Conservation (phyloP, 2,797 vertebrate species). For the Lacerta bilineata region DNA sequence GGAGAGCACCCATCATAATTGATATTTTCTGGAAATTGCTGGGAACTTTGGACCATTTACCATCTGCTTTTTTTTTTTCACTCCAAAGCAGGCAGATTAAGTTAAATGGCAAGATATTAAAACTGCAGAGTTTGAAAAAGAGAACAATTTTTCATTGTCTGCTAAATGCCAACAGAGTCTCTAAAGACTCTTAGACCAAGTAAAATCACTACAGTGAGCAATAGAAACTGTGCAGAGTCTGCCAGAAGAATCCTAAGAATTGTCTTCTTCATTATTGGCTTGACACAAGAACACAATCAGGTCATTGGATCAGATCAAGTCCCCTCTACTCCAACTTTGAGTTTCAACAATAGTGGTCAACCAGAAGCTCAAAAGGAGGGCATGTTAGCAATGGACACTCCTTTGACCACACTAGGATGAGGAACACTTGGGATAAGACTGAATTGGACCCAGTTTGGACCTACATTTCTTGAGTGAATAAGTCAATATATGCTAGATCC, state of each 20-base stretch:
- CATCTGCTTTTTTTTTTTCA: not conserved
- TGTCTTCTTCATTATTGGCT: not conserved
- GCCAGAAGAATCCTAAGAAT: not conserved
- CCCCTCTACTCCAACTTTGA: not conserved
- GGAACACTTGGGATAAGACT: not conserved
- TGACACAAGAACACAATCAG: not conserved
- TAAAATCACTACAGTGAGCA: not conserved
- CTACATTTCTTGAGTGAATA: not conserved
- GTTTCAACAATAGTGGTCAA: not conserved
- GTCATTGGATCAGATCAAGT: not conserved
- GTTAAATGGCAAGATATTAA: constrained; percentile 39
- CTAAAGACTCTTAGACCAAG: constrained; percentile 24
- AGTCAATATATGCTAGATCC: not conserved
- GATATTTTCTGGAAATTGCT: constrained; percentile 31
- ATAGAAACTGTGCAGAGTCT: not conserved
- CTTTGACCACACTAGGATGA: not conserved
- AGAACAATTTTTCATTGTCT: constrained; percentile 45
- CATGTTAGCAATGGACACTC: not conserved
- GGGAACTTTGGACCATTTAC: constrained; percentile 26
- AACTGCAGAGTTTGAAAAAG: constrained; percentile 33
- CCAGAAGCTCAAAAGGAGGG: no score
- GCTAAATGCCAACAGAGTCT: constrained; percentile 29
- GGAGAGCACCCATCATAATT: not conserved
- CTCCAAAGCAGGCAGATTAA: constrained; percentile 30
- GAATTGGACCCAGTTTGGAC: not conserved